These are phyloP conservation scores for Melierax canorus DNA, from an alignment of 2,113 vertebrate species.

Conservation along the genomic window DNA sequence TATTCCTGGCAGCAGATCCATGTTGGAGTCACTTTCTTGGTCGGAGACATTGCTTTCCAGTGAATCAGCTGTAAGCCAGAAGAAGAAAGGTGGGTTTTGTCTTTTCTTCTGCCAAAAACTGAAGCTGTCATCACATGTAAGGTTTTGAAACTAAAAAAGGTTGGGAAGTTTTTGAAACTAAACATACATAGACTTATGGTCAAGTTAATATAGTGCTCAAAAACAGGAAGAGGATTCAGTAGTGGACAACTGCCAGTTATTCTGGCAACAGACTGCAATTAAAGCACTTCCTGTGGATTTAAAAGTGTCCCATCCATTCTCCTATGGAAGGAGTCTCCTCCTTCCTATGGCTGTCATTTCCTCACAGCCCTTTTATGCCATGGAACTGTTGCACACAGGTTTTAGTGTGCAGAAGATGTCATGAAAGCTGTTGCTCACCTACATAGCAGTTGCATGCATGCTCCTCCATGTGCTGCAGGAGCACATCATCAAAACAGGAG, in stretches of 20 bases:
- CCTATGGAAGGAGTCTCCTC: background rate
- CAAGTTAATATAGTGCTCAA: background rate
- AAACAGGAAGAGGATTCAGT: background rate
- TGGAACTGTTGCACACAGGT: background rate
- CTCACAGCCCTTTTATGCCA: background rate
- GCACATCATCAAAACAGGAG: background rate
- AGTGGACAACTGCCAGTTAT: background rate
- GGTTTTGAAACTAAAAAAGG: background rate
- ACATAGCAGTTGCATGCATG: background rate
- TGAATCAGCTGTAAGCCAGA: conserved; percentile 80
- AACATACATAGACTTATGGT: background rate
- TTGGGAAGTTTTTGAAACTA: background rate
- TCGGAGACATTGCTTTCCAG: conserved; percentile 87
- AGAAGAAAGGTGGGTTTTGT: background rate
- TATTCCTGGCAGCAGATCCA: conserved; percentile 84
- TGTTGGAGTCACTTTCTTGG: conserved; percentile 86
- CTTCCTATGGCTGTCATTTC: background rate
- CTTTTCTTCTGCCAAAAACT: background rate
- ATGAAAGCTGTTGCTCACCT: background rate
- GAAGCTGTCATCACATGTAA: background rate
- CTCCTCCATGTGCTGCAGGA: background rate
- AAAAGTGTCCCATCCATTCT: background rate
- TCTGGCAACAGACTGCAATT: background rate
- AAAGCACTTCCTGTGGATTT: background rate
- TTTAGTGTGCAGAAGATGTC: background rate